phyloP scores from a whole-genome alignment of 1,140 invertebrate species.

The Tribolium castaneum region DNA sequence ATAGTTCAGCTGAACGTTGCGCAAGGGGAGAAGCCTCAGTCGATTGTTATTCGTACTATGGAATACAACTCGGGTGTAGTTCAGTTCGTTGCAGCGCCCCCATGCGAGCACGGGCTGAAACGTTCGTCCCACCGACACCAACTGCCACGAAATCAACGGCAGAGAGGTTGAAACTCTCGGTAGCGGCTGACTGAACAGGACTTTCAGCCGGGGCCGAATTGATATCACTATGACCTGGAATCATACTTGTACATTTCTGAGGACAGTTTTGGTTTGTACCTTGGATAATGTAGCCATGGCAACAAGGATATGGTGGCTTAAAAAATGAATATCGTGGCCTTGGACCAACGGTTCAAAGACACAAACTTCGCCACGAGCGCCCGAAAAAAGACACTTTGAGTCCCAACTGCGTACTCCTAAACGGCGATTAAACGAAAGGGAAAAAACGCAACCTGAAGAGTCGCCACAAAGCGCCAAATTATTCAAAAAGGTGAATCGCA shows the following conservation, averaged over 20 bases:
- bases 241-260: not conserved
- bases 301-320: constrained; percentile 82
- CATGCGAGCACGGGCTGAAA: constrained; percentile 88
- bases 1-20: constrained; percentile 76
- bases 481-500: constrained; percentile 73
- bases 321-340: constrained; percentile 75
- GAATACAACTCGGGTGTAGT: constrained; percentile 81
- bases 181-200: constrained; percentile 64
- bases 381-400: constrained; percentile 91
- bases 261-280: constrained; percentile 67
- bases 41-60: constrained; percentile 65
- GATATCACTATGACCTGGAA: constrained; percentile 76
- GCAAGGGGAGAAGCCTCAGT: constrained; percentile 74
- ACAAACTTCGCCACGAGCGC: constrained; percentile 94
- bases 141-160: constrained; percentile 92
- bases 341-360: constrained; percentile 86
- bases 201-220: constrained; percentile 77
- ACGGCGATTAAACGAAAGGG: constrained; percentile 89
- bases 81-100: constrained; percentile 80
- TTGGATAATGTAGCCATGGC: constrained; percentile 95
- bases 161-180: constrained; percentile 75
- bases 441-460: constrained; percentile 97
- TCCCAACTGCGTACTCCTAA: constrained; percentile 90
- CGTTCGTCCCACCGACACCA: constrained; percentile 82
- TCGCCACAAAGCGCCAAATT: constrained; percentile 87